Evolutionary conservation across 1,140 invertebrate species (phyloP).

Genomic region (Chelonus insularis): DNA sequence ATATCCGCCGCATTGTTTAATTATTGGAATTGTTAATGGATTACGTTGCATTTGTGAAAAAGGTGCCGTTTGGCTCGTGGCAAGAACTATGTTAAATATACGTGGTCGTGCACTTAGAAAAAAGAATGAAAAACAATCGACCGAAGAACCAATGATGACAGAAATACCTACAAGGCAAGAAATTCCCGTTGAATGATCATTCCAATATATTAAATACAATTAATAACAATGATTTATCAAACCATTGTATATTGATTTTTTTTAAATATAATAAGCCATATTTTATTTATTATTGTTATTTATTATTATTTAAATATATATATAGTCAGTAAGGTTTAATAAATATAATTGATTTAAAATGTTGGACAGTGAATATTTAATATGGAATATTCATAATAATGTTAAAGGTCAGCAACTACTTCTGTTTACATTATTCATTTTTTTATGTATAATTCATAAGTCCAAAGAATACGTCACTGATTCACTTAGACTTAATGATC

Average conservation of each 20-base stretch:
- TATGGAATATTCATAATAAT: background rate
- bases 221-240: too few relatives aligned
- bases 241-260: too few relatives aligned
- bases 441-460: background rate
- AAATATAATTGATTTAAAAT: background rate
- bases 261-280: too few relatives aligned
- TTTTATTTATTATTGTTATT: background rate
- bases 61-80: constrained; percentile 64
- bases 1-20: constrained; percentile 74
- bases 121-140: constrained; percentile 29
- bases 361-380: background rate
- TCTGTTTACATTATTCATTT: background rate
- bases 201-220: background rate
- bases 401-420: background rate
- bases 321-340: background rate
- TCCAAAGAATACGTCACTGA: background rate
- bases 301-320: background rate
- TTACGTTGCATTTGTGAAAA: constrained; percentile 60
- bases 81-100: constrained; percentile 66
- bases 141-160: constrained; percentile 29
- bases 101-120: constrained; percentile 57
- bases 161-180: constrained; percentile 32
- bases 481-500: too few relatives aligned
- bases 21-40: constrained; percentile 63
- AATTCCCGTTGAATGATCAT: constrained; percentile 22